Percentiles rank a stretch among this genome's conserved stretches.
Conservation (phyloP, 2,797 vertebrate species). For the Helarctos malayanus region DNA sequence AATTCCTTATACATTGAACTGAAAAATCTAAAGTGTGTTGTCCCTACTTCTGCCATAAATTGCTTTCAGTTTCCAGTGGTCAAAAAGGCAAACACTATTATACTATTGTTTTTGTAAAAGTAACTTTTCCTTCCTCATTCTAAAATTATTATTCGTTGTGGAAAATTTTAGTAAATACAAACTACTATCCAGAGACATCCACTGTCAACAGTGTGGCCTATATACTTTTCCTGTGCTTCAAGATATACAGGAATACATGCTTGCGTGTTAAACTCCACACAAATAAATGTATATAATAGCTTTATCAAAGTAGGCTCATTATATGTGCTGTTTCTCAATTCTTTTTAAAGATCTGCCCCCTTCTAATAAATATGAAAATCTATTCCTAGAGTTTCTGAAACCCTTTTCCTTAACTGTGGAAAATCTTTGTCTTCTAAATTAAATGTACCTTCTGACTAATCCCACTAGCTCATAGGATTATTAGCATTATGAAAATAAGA, state of each 20-base stretch:
- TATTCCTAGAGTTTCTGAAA: slow-evolving; percentile 7
- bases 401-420: neutral
- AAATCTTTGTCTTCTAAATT: neutral
- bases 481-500: neutral
- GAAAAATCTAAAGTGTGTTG: slow-evolving; percentile 18
- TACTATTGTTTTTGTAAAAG: neutral
- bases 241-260: neutral
- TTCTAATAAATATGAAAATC: neutral
- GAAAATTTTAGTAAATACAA: slow-evolving; percentile 39
- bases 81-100: neutral
- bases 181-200: neutral
- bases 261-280: neutral
- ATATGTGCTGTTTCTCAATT: neutral
- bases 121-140: slow-evolving; percentile 42
- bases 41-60: neutral
- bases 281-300: neutral
- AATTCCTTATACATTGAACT: neutral
- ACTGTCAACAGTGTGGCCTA: neutral
- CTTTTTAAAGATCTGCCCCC: neutral
- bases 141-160: neutral
- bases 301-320: neutral
- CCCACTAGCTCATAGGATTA: neutral
- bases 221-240: neutral
- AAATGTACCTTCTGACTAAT: neutral
- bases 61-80: neutral